Base-by-base conservation (phyloP, 2,888 invertebrate species). In the Tachina lurida region DNA sequence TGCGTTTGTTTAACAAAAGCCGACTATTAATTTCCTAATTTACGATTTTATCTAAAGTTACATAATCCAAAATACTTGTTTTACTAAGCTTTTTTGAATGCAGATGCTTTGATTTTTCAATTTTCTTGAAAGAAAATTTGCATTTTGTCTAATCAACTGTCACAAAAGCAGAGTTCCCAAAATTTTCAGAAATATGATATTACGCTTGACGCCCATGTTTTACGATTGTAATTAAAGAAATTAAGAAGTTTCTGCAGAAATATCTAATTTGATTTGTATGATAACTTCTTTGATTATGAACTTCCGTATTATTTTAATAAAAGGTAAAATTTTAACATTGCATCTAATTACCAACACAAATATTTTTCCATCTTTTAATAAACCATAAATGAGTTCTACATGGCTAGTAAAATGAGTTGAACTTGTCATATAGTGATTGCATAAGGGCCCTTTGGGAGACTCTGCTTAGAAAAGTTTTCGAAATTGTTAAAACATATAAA, bases 81-180 rank as follows among this genome's bases (percentile, higher is more conserved):
- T 68, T 52, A 74, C 52, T 70, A 65, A 78, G 85, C 49, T 58
- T 79, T 58, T 49, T 78, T 70, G 75, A 76, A 68, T 71, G 73
- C 67, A 73, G 56, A 85, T 56, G 19, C 52, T 77, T 12, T 84
- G 58, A 79, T 71, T 45, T 73, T 63, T 79, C 62, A 73, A 68
- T 79, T 79, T 86, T 67, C 70, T 71, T 75, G 62, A 71, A 80
- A 39, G 43, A 58, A 60, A 67, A 73, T 80, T 82, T 79, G 75
- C 45, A 68, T 79, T 86, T 79, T 79, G 60, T 60, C 22, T 62
- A 22, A 73, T 43, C 54, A 75, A 73, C 60, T 63, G 45, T 4
- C 52, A 49, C 10, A 45, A 12, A n/a, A 60, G 58, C 58, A 39
- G 77, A 84, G 81, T 77, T 63, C 58, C 63, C 47, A 22, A 68